A percentile compares a stretch with the other conserved stretches of the same genome.
phyloP scores from a whole-genome alignment of 1,140 invertebrate genomes.

The Drosophila lini region DNA sequence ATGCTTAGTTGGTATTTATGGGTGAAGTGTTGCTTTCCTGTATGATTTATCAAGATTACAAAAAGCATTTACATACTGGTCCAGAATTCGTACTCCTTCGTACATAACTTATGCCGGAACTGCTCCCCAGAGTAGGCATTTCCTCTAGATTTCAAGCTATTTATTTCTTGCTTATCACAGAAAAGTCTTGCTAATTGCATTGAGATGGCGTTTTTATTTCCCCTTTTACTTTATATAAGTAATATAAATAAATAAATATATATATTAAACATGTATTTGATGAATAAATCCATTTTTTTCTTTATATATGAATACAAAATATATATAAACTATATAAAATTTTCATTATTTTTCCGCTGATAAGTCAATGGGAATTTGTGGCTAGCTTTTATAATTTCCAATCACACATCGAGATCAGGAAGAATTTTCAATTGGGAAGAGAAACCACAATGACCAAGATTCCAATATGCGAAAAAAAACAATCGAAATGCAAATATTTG shows the following conservation, averaged over 20 bases:
- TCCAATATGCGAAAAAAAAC: constrained; percentile 19
- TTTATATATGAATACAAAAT: background rate
- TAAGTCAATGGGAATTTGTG: background rate
- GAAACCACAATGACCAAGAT: background rate
- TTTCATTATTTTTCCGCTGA: background rate
- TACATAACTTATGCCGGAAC: constrained; percentile 39
- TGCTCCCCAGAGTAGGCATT: constrained; percentile 29
- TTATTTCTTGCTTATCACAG: constrained; percentile 13
- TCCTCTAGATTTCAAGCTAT: constrained; percentile 4
- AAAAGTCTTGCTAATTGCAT: constrained; percentile 12
- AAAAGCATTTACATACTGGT: constrained; percentile 38
- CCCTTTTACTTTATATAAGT: background rate
- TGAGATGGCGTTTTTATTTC: background rate
- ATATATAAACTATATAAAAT: background rate
- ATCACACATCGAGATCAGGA: constrained; percentile 7
- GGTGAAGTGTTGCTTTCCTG: constrained; percentile 13
- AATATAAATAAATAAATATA: too few relatives aligned
- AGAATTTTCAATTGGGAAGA: background rate
- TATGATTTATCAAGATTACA: constrained; percentile 12
- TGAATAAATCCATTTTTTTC: background rate
- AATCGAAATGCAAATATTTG: constrained; percentile 67
- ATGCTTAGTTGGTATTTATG: constrained; percentile 21
- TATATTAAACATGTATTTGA: background rate
- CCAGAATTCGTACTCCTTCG: constrained; percentile 12
- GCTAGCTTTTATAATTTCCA: background rate